These are phyloP conservation scores for Verasper variegatus DNA, from an alignment of 2,113 vertebrate species.

Conservation along the genomic window DNA sequence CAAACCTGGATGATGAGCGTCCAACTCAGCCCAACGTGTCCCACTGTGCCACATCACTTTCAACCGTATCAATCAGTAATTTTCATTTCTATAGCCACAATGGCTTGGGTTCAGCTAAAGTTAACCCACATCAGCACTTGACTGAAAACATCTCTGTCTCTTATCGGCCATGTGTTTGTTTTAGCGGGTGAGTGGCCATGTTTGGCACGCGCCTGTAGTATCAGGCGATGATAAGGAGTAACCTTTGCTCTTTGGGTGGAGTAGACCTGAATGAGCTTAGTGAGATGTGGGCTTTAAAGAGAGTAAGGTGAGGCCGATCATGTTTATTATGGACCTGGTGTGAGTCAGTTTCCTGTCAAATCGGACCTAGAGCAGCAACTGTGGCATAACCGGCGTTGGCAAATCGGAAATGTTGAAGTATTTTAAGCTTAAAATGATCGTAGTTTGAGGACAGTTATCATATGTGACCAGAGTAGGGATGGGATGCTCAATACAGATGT, in stretches of 20 bases:
- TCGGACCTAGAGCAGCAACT: background rate
- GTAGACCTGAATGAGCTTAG: constrained; percentile 19
- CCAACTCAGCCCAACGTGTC: too few species aligned
- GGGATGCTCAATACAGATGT: too few species aligned
- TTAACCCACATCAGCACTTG: background rate
- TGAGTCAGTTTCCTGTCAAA: background rate
- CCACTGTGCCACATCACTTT: too few species aligned
- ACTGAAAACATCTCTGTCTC: background rate
- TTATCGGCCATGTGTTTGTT: constrained; percentile 17
- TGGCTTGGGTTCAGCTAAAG: background rate
- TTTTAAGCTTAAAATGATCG: too few species aligned
- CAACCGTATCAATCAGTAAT: too few species aligned
- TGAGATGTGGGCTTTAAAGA: background rate
- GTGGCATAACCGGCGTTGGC: too few species aligned
- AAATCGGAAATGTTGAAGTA: too few species aligned
- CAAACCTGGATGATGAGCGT: too few species aligned
- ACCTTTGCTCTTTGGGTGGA: constrained; percentile 14
- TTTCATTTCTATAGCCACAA: too few species aligned
- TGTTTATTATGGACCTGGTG: background rate
- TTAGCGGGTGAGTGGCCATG: constrained; percentile 11
- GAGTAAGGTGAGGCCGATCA: background rate
- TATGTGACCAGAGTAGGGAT: too few species aligned
- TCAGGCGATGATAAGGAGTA: constrained; percentile 12
- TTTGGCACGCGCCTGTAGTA: background rate
- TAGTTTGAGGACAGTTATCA: too few species aligned